Base-by-base conservation (phyloP, 2,113 vertebrate species). In the Phylloscopus trochiloides region DNA sequence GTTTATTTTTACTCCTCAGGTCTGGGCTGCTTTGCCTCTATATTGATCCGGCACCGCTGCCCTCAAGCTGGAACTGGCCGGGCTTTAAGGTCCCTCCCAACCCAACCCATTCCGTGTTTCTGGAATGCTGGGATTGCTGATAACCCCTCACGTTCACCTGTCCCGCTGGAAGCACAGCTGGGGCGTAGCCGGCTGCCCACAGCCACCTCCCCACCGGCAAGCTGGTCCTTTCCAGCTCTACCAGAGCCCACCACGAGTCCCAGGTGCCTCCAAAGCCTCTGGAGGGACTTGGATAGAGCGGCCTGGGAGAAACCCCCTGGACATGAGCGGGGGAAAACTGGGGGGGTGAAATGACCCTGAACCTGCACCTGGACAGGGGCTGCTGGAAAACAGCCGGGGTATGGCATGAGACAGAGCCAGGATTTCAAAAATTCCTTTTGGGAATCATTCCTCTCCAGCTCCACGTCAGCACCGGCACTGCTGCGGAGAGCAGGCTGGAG, bases 381-480 rank as follows among this genome's bases (percentile, higher is more conserved):
- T 26, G 45, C 45, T 51, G 34, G 24, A 31, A 54, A 89, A 62
- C 3, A 16, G 54, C 61, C 25, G 7, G 29, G 38, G 17, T 32
- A 59, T 17, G 47, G 62, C 47, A 68, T 0, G 55, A 42, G 65
- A 5, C 31, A 76, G 4, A 68, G 55, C 34, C 87, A 48, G 21
- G 31, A 22, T 70, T 62, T 36, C 55, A 36, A 36, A 70, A 83
- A 90, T 90, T 62, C 88, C 78, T 83, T 55, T 19, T 55, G 88
- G 79, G 71, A 90, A 90, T 83, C 62, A 8, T 42, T 55, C 29
- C 78, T 55, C 25, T 34, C 78, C 78, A 34, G 87, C 78, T 76
- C 87, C 78, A 90, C 87, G 87, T 90, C 87, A 90, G 87, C 87
- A 75, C 29, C 28, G 12, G 84, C 54, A 29, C 22, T 29, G 68